Conservation (phyloP, 2,113 vertebrate genomes). For the Apus apus region DNA sequence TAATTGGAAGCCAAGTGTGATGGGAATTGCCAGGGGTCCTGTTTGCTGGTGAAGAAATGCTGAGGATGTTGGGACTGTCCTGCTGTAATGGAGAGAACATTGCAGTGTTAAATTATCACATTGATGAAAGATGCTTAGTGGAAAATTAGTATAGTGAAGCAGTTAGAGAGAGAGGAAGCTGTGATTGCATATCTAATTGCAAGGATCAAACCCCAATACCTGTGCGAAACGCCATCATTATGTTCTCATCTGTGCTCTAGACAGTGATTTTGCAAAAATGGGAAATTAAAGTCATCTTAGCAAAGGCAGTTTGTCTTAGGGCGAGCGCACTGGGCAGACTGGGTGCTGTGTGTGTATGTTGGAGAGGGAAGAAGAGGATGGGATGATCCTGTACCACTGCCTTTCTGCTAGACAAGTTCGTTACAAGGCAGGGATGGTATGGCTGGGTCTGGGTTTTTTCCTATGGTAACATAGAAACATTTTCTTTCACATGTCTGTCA, state of each 20-base stretch:
- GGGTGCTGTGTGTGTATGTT: not conserved
- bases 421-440: not conserved
- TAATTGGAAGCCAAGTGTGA: not conserved
- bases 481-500: not conserved
- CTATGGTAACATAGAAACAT: not conserved
- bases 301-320: not conserved
- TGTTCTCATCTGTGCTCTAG: not conserved
- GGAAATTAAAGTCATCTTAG: not conserved
- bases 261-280: not conserved
- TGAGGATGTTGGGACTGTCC: not conserved
- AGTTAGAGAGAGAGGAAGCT: not conserved
- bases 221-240: not conserved
- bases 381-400: not conserved
- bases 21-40: conserved; percentile 7
- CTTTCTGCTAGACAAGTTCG: not conserved
- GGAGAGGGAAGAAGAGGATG: not conserved
- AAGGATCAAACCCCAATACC: not conserved
- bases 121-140: not conserved
- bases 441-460: not conserved
- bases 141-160: not conserved
- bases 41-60: not conserved
- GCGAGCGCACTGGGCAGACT: not conserved
- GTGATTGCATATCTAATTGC: conserved; percentile 8
- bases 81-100: not conserved
- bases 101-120: not conserved